phyloP scores from a whole-genome alignment of 2,888 invertebrate species.

The Chrysina gloriosa region DNA sequence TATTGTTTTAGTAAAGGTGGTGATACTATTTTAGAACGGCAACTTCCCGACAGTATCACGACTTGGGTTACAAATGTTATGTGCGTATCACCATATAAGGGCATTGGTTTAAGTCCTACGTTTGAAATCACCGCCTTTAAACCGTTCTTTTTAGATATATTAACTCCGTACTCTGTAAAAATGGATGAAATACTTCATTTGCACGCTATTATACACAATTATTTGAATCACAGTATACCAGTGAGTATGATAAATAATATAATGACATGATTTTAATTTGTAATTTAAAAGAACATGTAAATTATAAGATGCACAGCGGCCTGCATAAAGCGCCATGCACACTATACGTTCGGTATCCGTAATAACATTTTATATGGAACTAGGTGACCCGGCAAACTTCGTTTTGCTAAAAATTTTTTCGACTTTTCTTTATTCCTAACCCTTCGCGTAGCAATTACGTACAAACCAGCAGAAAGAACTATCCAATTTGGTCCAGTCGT shows the following conservation, averaged over 20 bases:
- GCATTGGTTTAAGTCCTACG: conserved; percentile 57
- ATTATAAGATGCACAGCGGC: too few species aligned
- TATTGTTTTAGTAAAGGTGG: conserved; percentile 56
- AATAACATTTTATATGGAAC: too few species aligned
- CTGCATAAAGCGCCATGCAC: too few species aligned
- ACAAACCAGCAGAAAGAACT: too few species aligned
- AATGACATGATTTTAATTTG: too few species aligned
- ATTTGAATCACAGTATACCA: conserved; percentile 75
- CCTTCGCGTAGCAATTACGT: too few species aligned
- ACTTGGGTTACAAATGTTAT: conserved; percentile 72
- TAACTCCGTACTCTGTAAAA: conserved; percentile 74
- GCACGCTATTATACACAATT: conserved; percentile 78
- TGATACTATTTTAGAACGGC: conserved; percentile 61
- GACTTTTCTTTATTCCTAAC: too few species aligned
- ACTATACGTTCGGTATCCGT: too few species aligned
- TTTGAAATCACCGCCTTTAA: conserved; percentile 70
- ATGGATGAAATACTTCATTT: conserved; percentile 72
- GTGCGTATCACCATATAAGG: conserved; percentile 67
- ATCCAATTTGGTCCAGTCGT: too few species aligned
- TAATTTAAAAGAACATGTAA: too few species aligned
- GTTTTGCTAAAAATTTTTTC: too few species aligned
- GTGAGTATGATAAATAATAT: conserved; percentile 64
- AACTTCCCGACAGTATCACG: conserved; percentile 72
- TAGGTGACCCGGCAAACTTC: too few species aligned
- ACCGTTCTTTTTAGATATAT: conserved; percentile 80